A percentile compares a stretch with the other conserved stretches of the same genome.
These are phyloP conservation scores for Petroica traversi DNA, from an alignment of 2,113 vertebrate species.

Conservation along the genomic window DNA sequence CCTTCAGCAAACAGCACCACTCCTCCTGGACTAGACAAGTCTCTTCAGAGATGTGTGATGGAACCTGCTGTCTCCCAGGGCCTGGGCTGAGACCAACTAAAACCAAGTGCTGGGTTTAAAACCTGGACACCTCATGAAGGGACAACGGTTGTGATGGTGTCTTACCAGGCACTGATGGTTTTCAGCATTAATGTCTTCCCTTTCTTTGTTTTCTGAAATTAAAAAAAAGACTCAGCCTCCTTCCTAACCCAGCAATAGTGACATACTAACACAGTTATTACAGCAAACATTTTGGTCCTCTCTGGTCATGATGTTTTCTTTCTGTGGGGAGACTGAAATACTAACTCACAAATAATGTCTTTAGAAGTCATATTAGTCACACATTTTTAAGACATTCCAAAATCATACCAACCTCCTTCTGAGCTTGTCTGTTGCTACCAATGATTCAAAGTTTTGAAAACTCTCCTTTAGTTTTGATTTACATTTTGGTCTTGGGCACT, in stretches of 20 bases:
- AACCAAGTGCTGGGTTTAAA: neutral
- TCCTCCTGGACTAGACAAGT: neutral
- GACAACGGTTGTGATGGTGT: neutral
- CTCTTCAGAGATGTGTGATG: neutral
- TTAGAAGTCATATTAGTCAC: conserved; percentile 82
- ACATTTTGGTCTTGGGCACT: conserved; percentile 79
- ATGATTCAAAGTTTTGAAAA: conserved; percentile 77
- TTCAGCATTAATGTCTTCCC: neutral
- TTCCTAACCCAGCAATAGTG: neutral
- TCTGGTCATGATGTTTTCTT: conserved; percentile 57
- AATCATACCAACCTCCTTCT: conserved; percentile 72
- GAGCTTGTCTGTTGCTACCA: conserved; percentile 68
- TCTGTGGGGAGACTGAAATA: conserved; percentile 68
- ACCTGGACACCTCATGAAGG: neutral
- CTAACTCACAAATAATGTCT: conserved; percentile 74
- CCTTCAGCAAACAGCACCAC: neutral
- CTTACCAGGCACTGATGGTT: neutral
- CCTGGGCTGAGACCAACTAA: neutral
- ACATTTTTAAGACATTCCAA: conserved; percentile 84
- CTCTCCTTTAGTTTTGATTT: conserved; percentile 81
- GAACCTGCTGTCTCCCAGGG: neutral
- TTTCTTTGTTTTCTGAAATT: neutral
- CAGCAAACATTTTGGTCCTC: conserved; percentile 40
- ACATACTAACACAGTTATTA: conserved; percentile 67
- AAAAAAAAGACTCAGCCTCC: conserved; percentile 13